Percentiles rank a stretch among this genome's conserved stretches.
These are phyloP conservation scores for Sarcophaga caerulescens DNA, from an alignment of 2,888 invertebrate genomes.

Conservation along the genomic window DNA sequence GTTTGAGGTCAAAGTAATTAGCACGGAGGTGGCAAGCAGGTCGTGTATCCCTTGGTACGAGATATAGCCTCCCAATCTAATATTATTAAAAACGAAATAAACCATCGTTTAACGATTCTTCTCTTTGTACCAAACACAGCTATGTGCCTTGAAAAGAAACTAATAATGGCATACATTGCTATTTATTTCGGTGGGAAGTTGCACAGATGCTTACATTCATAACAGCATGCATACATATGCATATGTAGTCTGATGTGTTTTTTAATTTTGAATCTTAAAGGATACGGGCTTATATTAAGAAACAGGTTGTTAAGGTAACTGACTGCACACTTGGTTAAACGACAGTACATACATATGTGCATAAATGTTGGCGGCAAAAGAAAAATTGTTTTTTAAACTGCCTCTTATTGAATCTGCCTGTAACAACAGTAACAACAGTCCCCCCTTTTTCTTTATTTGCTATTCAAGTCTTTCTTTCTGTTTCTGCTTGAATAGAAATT, in stretches of 20 bases:
- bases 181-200: no score
- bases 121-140: no score
- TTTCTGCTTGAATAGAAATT: neutral
- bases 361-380: neutral
- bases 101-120: no score
- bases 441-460: neutral
- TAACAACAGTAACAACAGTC: neutral
- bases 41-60: no score
- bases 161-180: no score
- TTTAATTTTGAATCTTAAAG: neutral
- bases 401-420: neutral
- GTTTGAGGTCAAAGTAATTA: no score
- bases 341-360: neutral
- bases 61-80: no score
- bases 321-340: neutral
- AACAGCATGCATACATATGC: neutral
- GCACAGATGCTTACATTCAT: no score
- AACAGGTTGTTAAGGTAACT: neutral
- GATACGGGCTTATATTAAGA: neutral
- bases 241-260: neutral
- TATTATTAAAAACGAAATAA: no score
- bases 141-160: no score
- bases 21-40: no score
- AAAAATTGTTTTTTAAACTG: neutral
- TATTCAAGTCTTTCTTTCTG: neutral